Conservation (phyloP, 2,797 vertebrate genomes). For the Anguilla anguilla region DNA sequence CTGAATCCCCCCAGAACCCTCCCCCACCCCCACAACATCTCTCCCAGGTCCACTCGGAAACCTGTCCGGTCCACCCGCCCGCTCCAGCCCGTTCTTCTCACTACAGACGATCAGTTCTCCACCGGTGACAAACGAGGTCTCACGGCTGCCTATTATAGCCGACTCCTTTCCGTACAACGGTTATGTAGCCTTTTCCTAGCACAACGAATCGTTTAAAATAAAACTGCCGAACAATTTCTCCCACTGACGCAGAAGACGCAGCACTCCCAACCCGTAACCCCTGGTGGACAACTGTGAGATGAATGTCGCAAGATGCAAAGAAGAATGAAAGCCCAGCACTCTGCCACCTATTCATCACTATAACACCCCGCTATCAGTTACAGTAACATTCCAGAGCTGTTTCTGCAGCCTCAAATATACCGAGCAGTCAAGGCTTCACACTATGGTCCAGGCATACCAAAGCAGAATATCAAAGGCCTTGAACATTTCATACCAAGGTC, state of each 20-base stretch:
- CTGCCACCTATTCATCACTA: neutral
- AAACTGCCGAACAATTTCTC: neutral
- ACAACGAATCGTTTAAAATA: neutral
- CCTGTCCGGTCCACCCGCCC: too few species aligned
- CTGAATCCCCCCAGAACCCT: too few species aligned
- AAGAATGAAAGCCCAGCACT: neutral
- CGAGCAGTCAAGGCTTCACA: neutral
- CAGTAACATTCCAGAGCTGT: neutral
- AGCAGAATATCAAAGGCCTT: neutral
- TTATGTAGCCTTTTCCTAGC: neutral
- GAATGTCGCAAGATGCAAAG: neutral
- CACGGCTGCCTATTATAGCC: neutral
- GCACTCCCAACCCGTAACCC: neutral
- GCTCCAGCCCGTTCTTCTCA: neutral
- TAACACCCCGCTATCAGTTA: neutral
- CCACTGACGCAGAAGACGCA: neutral
- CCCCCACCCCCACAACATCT: too few species aligned
- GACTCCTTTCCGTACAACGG: neutral
- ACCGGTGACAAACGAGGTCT: constrained; percentile 2
- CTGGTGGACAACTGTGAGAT: neutral
- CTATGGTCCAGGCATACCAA: neutral
- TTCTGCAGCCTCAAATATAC: neutral
- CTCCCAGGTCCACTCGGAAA: too few species aligned
- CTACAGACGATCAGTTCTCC: neutral
- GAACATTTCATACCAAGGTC: neutral